These are phyloP conservation scores for Venturia canescens DNA, from an alignment of 1,140 invertebrate species.

Conservation along the genomic window DNA sequence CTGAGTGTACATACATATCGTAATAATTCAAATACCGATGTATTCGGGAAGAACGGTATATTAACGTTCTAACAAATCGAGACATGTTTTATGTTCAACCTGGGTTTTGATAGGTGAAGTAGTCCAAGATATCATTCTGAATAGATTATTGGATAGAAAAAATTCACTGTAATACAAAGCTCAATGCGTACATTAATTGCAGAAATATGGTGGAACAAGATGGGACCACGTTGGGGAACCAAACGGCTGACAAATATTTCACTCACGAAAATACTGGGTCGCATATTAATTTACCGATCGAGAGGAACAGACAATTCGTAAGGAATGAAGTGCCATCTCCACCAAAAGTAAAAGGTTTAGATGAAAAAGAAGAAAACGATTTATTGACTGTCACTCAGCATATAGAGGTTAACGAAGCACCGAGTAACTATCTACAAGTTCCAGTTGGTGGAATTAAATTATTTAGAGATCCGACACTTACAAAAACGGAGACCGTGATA, in stretches of 20 bases:
- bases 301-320: conserved; percentile 14
- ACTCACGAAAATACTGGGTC: neutral
- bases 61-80: too few relatives aligned
- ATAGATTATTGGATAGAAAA: too few relatives aligned
- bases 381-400: neutral
- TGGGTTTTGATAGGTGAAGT: too few relatives aligned
- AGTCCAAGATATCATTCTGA: too few relatives aligned
- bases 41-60: too few relatives aligned
- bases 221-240: neutral
- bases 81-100: too few relatives aligned
- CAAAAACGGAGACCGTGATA: conserved; percentile 15
- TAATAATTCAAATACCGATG: too few relatives aligned
- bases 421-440: neutral
- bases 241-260: neutral
- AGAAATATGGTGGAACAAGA: too few relatives aligned
- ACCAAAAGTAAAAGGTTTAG: neutral
- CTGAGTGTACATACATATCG: too few relatives aligned
- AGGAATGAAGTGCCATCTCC: neutral
- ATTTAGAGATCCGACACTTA: neutral
- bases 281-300: conserved; percentile 34
- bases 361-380: conserved; percentile 1
- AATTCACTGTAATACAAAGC: too few relatives aligned
- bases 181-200: too few relatives aligned
- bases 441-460: neutral
- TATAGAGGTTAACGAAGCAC: neutral